Evolutionary conservation across 2,888 invertebrate species (phyloP).

Genomic region (Eupithecia vulgata): DNA sequence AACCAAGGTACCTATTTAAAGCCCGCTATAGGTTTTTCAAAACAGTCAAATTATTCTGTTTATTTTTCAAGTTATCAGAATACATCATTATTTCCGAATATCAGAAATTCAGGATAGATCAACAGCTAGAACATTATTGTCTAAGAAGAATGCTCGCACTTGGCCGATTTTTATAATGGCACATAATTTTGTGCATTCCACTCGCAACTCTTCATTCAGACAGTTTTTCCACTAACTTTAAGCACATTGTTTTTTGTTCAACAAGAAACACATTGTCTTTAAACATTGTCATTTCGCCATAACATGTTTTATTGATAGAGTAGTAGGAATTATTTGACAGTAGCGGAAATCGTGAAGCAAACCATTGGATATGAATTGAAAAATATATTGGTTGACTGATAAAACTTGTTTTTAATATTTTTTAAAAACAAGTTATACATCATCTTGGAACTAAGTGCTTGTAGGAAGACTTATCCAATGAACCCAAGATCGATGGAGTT

Average conservation of each 20-base stretch:
- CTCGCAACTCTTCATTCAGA: neutral
- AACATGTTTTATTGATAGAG: slow-evolving; percentile 10
- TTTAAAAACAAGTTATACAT: no score
- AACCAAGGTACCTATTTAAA: no score
- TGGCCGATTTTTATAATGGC: neutral
- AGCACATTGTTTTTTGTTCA: slow-evolving; percentile 1
- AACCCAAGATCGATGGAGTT: no score
- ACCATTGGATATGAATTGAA: neutral
- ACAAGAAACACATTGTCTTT: neutral
- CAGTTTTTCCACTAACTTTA: neutral
- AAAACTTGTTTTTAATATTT: no score
- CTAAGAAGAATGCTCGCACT: neutral
- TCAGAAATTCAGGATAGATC: neutral
- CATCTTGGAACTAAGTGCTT: no score
- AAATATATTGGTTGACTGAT: no score
- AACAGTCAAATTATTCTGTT: no score
- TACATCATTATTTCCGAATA: neutral
- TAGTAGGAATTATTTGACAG: neutral
- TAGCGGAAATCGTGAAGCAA: neutral
- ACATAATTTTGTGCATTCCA: neutral
- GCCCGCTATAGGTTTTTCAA: no score
- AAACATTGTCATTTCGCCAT: neutral
- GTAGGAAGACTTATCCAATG: no score
- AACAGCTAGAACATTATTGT: neutral
- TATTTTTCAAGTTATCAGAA: no score